Conservation (phyloP, 2,797 vertebrate species). For the Ptychobarbus kaznakovi region DNA sequence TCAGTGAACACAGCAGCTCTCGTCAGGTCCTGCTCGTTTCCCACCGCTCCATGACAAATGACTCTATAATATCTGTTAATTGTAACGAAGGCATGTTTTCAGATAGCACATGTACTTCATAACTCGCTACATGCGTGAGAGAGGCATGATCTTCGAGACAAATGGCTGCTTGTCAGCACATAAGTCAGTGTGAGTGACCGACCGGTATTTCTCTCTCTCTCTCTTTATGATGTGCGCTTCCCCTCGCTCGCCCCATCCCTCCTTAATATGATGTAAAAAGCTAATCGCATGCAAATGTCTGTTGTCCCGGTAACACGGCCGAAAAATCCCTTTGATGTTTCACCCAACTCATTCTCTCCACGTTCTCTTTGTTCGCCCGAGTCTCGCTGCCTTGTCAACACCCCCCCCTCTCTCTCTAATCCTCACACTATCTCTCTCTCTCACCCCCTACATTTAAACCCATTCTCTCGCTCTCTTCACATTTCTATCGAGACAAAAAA, state of each 20-base stretch:
- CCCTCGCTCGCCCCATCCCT: constrained; percentile 74
- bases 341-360: constrained; percentile 86
- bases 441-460: constrained; percentile 36
- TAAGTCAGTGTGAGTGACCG: constrained; percentile 80
- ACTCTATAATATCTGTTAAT: not conserved
- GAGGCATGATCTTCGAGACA: constrained; percentile 58
- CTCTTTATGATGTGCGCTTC: constrained; percentile 51
- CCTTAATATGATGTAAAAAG: constrained; percentile 88
- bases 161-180: constrained; percentile 75
- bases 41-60: not conserved
- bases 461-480: constrained; percentile 60
- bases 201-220: constrained; percentile 67
- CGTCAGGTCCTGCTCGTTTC: not conserved
- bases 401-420: constrained; percentile 63
- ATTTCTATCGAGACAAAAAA: constrained; percentile 62
- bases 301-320: constrained; percentile 87
- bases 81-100: constrained; percentile 10
- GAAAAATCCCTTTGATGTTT: constrained; percentile 89
- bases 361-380: constrained; percentile 85
- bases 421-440: constrained; percentile 41
- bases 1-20: not conserved
- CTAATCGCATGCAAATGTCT: constrained; percentile 90
- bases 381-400: constrained; percentile 85
- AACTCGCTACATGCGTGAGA: not conserved
- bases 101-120: constrained; percentile 9